Evolutionary conservation across 2,888 invertebrate species (phyloP), one percentile per base, ranked within the genome.

Genomic region (Tipula lateralis): DNA sequence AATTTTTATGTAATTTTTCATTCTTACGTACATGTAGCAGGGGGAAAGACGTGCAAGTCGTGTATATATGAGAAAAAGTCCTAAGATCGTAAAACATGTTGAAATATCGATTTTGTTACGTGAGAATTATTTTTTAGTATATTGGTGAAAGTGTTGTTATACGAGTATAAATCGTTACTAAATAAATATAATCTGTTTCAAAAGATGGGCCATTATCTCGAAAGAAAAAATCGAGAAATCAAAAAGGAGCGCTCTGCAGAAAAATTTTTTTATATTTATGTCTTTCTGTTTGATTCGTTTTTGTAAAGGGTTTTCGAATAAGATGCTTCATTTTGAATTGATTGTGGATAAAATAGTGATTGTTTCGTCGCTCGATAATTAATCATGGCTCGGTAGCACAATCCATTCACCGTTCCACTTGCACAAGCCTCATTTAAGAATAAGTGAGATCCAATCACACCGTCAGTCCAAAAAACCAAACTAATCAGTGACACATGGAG

Each of bases 21-120:
- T 66, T 66, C 19, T 66, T 66, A 66, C 44, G n/a, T 44, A 44
- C 5, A 44, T 44, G 3, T 36, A 9, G 32, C 9, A 32, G 5
- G n/a, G n/a, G n/a, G n/a, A n/a, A n/a, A n/a, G n/a, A n/a, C n/a
- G n/a, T 32, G 32, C 7, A 32, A 3, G 7, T 32, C 7, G 7
- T 32, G 7, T 32, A 32, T 7, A 32, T 7, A 32, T 32, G 7
- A 32, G 7, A 32, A n/a, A 66, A 19, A 66, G 66, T 66, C 66
- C 66, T 66, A 9, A 66, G 66, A 66, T 66, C 66, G 66, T 66
- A 66, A 66, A 66, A 24, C 66, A 66, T 66, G 66, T 66, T 66
- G 66, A 66, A 66, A 66, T 66, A 66, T 66, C 66, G 66, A 66
- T 66, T 66, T 66, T 19, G 66, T 24, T 66, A 66, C 66, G 66